Evolutionary conservation across 2,888 invertebrate genomes (phyloP).

Genomic region (Cephus pygmeus): DNA sequence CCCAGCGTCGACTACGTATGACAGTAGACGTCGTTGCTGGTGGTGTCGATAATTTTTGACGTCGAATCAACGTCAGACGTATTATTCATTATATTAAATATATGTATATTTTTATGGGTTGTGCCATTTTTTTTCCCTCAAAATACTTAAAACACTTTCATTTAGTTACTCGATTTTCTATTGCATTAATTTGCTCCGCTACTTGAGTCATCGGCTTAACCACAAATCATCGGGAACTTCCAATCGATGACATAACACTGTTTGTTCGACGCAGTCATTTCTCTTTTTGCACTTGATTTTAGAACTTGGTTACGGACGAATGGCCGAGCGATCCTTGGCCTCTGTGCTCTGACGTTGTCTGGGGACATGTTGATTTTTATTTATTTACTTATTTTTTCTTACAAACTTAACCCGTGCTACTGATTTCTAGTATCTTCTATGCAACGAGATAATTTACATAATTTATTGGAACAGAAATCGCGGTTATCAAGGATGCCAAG

Average conservation of each 20-base stretch:
- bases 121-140: not conserved
- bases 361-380: not conserved
- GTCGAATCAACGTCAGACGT: not conserved
- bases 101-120: not conserved
- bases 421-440: not conserved
- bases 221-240: slow-evolving; percentile 2
- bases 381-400: not conserved
- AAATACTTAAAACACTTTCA: not conserved
- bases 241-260: not conserved
- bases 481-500: not conserved
- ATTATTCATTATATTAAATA: not conserved
- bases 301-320: not conserved
- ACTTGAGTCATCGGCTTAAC: slow-evolving; percentile 13
- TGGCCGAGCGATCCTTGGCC: slow-evolving; percentile 1
- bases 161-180: not conserved
- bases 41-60: not conserved
- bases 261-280: not conserved
- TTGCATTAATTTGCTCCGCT: slow-evolving; percentile 26
- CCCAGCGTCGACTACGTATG: not conserved
- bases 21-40: not conserved
- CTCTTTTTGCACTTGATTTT: not conserved
- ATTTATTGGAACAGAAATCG: not conserved
- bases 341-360: not conserved
- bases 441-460: not conserved
- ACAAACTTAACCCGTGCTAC: not conserved